phyloP scores from a whole-genome alignment of 2,888 invertebrate genomes.

The Diogma glabrata region DNA sequence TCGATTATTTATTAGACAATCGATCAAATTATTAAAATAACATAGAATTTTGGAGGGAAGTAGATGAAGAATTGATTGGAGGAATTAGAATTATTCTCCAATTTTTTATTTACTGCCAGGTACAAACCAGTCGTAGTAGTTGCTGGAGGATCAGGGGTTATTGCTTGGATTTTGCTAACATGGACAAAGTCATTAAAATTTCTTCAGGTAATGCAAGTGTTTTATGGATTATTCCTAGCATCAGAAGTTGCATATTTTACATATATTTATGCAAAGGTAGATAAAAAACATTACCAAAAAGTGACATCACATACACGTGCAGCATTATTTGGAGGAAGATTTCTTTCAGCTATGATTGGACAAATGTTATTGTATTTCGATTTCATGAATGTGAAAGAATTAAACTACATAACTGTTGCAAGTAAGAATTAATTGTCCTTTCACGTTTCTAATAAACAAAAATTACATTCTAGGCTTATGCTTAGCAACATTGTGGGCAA shows the following conservation, averaged over 20 bases:
- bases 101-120: no score
- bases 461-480: no score
- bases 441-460: no score
- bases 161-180: slow-evolving; percentile 64
- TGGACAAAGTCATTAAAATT: slow-evolving; percentile 61
- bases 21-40: no score
- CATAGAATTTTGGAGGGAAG: no score
- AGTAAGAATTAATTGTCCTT: no score
- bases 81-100: no score
- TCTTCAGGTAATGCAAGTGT: slow-evolving; percentile 56
- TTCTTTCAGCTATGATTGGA: slow-evolving; percentile 49
- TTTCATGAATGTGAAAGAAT: slow-evolving; percentile 47
- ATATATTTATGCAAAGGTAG: slow-evolving; percentile 83
- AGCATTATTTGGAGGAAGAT: slow-evolving; percentile 55
- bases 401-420: slow-evolving; percentile 56
- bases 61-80: no score
- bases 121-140: slow-evolving; percentile 82
- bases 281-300: slow-evolving; percentile 52
- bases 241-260: slow-evolving; percentile 88
- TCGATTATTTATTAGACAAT: no score
- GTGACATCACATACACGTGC: slow-evolving; percentile 64
- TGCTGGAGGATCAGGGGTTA: slow-evolving; percentile 55
- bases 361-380: slow-evolving; percentile 51
- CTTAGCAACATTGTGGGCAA: slow-evolving; percentile 51
- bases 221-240: slow-evolving; percentile 76